A percentile compares a stretch with the other conserved stretches of the same genome.
Evolutionary conservation across 2,113 vertebrate species (phyloP).

Genomic region (Rhea pennata): DNA sequence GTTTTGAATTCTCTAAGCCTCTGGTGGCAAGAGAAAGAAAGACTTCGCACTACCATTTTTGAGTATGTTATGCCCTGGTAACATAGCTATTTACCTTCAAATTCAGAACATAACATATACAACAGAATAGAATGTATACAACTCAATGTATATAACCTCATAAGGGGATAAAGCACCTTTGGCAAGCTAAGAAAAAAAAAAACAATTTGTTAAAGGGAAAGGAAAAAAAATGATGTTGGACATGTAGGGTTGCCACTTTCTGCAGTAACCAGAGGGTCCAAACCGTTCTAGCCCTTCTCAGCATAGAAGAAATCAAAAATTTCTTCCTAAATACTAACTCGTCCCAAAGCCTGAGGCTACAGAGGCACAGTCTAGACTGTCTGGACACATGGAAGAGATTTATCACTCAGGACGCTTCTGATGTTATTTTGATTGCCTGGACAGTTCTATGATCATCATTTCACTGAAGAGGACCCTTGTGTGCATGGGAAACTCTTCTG

Average conservation of each 20-base stretch:
- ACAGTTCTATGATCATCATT: neutral
- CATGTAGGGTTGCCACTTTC: neutral
- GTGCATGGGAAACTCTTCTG: neutral
- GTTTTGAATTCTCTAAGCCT: neutral
- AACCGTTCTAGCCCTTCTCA: neutral
- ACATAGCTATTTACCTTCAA: neutral
- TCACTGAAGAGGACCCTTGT: neutral
- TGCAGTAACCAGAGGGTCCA: neutral
- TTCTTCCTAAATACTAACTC: neutral
- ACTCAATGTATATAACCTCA: neutral
- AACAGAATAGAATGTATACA: too few relatives aligned
- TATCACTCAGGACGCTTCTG: neutral
- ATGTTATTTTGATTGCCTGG: neutral
- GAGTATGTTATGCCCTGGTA: neutral
- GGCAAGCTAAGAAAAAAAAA: neutral
- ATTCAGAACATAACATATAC: neutral
- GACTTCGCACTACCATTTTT: neutral
- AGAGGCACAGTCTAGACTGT: fast-evolving
- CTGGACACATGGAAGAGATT: neutral
- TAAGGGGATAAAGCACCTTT: neutral
- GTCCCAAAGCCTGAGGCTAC: neutral
- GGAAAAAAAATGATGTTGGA: too few relatives aligned
- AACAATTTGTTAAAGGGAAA: neutral
- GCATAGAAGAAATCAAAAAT: neutral
- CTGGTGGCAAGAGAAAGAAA: neutral